Base-by-base conservation (phyloP, 2,113 vertebrate species). In the Zosterops japonicus region DNA sequence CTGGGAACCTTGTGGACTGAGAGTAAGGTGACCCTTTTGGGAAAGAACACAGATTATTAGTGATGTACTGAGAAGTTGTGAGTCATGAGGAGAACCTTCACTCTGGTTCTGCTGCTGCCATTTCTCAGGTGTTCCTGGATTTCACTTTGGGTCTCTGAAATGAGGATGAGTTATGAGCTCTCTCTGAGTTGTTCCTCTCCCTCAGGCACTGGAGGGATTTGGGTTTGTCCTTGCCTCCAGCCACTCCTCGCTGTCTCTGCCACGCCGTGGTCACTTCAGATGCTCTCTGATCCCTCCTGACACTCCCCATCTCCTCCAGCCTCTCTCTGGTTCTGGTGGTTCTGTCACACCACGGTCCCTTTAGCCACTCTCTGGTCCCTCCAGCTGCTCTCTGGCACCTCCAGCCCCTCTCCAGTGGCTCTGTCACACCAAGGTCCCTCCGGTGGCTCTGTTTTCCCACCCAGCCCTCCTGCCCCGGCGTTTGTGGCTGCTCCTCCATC, bases 401-500 rank as follows among this genome's bases (percentile, higher is more conserved):
- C 69, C 74, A 53, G 39, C 55, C n/a, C n/a, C 42, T 76, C 61
- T 68, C 25, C 0, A 6, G 52, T 25, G 61, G 36, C 63, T 50
- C 50, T 52, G 67, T 67, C 36, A 3, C 74, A 3, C 47, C 16
- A 8, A 0, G 2, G n/a, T 50, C 68, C 60, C 77, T 41, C 83
- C 4, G 2, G 18, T 21, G 76, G 83, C 90, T 89, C 86, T 14
- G 41, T 11, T 2, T 86, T 90, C 89, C 87, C 91, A 87, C 56
- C 79, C 84, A 2, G 14, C 42, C 83, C 39, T 96, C 83, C 68
- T 81, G 75, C 83, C 91, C 72, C 6, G 0, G 49, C 0, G 12
- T 19, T 23, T 83, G 88, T 17, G 88, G 88, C 88, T 49, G 80
- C 71, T 83, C 42, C 80, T 97, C 96, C 94, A 79, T 94, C 78